A percentile compares a stretch with the other conserved stretches of the same genome.
Evolutionary conservation across 2,888 invertebrate species (phyloP).

Genomic region (Alcis repandata): DNA sequence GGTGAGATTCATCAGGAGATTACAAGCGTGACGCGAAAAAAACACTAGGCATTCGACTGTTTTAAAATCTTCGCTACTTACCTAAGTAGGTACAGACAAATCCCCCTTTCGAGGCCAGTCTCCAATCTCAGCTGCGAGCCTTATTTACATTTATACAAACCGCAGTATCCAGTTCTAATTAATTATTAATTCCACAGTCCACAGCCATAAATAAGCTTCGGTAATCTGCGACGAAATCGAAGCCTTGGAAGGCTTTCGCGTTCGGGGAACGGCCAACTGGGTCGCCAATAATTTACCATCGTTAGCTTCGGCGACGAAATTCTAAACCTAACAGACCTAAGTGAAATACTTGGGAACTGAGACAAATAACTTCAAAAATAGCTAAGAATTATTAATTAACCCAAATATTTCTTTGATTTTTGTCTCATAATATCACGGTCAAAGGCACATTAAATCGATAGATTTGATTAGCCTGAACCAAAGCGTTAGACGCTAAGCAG

Average conservation of each 20-base stretch:
- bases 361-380: neutral
- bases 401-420: no score
- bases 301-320: conserved; percentile 49
- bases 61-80: neutral
- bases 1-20: no score
- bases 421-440: no score
- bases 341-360: conserved; percentile 3
- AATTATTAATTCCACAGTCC: conserved; percentile 34
- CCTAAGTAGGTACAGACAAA: neutral
- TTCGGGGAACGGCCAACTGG: conserved; percentile 56
- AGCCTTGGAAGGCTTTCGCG: conserved; percentile 43
- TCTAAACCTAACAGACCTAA: conserved; percentile 40
- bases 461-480: no score
- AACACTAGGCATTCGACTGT: no score
- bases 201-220: conserved; percentile 29
- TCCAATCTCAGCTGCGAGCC: neutral
- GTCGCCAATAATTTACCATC: conserved; percentile 54
- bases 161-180: conserved; percentile 29
- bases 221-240: conserved; percentile 34
- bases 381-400: neutral
- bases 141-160: conserved; percentile 29
- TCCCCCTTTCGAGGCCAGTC: neutral
- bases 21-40: no score
- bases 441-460: no score
- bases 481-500: no score